Evolutionary conservation across 2,797 vertebrate species (phyloP).

Genomic region (Onychomys arenicola): DNA sequence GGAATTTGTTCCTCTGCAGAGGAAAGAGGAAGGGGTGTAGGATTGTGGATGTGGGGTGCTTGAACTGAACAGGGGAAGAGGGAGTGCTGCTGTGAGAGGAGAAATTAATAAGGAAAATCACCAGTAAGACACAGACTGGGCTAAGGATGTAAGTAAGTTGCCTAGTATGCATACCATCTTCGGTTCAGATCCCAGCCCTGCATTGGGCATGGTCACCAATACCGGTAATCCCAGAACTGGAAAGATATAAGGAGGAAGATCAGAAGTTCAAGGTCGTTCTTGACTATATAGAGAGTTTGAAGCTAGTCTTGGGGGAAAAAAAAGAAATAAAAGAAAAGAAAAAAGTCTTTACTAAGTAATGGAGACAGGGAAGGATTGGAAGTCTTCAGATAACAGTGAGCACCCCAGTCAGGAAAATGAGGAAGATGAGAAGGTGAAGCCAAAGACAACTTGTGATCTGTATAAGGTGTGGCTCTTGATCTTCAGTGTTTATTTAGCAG

Average conservation of each 20-base stretch:
- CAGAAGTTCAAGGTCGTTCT: neutral
- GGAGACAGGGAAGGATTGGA: neutral
- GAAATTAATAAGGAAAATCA: neutral
- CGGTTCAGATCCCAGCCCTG: neutral
- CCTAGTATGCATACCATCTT: too few relatives aligned
- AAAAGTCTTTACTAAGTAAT: neutral
- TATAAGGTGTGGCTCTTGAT: neutral
- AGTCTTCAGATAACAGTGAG: neutral
- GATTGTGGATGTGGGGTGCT: too few relatives aligned
- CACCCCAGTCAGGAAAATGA: too few relatives aligned
- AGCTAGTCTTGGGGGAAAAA: neutral
- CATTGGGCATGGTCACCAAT: neutral
- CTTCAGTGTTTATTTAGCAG: neutral
- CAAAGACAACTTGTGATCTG: rapidly evolving
- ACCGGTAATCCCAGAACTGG: neutral
- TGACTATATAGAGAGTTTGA: neutral
- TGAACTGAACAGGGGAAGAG: neutral
- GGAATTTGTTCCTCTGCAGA: neutral
- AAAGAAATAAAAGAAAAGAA: neutral
- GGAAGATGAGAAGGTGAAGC: neutral
- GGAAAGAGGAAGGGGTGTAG: neutral
- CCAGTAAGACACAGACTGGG: neutral
- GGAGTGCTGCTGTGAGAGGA: rapidly evolving
- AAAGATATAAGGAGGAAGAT: neutral
- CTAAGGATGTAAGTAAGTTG: too few relatives aligned